Base-by-base conservation (phyloP, 2,888 invertebrate genomes). In the Chrysolina haemoptera region DNA sequence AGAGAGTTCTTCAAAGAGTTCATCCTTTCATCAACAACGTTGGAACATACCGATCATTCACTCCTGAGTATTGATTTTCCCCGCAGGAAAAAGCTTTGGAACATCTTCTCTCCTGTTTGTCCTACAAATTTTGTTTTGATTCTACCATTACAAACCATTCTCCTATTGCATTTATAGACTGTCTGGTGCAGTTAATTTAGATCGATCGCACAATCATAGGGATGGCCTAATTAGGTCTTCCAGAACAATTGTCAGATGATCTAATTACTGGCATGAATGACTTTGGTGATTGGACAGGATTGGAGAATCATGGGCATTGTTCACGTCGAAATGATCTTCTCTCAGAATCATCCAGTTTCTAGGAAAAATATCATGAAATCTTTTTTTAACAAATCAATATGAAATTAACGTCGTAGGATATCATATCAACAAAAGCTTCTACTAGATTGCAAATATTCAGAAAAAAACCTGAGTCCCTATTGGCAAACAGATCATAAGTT, bases 231-330 rank as follows among this genome's bases (percentile, higher is more conserved):
- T 59, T 59, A 59, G 59, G 59, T 59, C 59, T 59, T 59, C 59
- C 59, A 59, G n/a, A 59, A 59, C 35, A 59, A 59, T 59, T 59
- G 59, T 35, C 59, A 59, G 59, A 59, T 59, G 59, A 59, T 59
- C 10, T 35, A 22, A 59, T 59, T 4, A 59, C 59, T 6, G n/a
- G 59, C n/a, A n/a, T 35, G 59, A 35, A 59, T 59, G 59, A 59
- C n/a, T 35, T n/a, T 10, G 6, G 27, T 59, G 35, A 59, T 59
- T 59, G 35, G 59, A 59, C 59, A 59, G 14, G n/a, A n/a, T 16
- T n/a, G 6, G 59, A 14, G 27, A n/a, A 27, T n/a, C 10, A 59
- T 9, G 14, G 22, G 14, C 35, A n/a, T 6, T 6, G 27, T 22
- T 27, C 1, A n/a, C 5, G 14, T 14, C 11, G 14, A 53, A 8